Conservation (phyloP, 2,797 vertebrate species). For the Acrossocheilus fasciatus region DNA sequence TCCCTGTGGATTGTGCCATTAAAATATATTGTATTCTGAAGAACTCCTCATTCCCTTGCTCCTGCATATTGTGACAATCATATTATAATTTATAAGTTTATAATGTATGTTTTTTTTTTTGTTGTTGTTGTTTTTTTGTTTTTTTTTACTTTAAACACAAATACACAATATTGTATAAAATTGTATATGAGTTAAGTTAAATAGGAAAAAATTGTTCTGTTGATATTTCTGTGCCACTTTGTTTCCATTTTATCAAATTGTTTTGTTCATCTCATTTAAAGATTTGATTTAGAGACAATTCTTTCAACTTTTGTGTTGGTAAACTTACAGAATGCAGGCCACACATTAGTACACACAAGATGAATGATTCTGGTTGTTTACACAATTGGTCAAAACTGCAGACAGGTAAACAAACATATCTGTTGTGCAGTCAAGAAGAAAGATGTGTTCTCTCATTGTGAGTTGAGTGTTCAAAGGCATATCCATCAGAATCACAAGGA, state of each 20-base stretch:
- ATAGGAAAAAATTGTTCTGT: too few relatives aligned
- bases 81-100: too few relatives aligned
- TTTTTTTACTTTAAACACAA: too few relatives aligned
- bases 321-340: conserved; percentile 10
- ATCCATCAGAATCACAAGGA: conserved; percentile 63
- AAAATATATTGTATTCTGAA: too few relatives aligned
- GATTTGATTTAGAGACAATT: neutral
- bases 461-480: conserved; percentile 38
- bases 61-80: too few relatives aligned
- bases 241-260: neutral
- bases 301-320: neutral
- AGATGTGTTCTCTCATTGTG: conserved; percentile 50
- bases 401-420: conserved; percentile 58
- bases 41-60: too few relatives aligned
- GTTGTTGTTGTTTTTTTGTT: too few relatives aligned
- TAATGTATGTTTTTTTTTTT: too few relatives aligned
- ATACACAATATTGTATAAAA: neutral
- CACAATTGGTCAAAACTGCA: conserved; percentile 50
- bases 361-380: conserved; percentile 50
- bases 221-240: too few relatives aligned
- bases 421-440: conserved; percentile 59
- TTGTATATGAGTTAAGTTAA: neutral
- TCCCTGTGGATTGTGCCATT: too few relatives aligned
- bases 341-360: conserved; percentile 38
- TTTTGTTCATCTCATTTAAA: neutral